These are phyloP conservation scores for Reticulitermes lucifugus DNA, from an alignment of 2,888 invertebrate species.

Conservation along the genomic window DNA sequence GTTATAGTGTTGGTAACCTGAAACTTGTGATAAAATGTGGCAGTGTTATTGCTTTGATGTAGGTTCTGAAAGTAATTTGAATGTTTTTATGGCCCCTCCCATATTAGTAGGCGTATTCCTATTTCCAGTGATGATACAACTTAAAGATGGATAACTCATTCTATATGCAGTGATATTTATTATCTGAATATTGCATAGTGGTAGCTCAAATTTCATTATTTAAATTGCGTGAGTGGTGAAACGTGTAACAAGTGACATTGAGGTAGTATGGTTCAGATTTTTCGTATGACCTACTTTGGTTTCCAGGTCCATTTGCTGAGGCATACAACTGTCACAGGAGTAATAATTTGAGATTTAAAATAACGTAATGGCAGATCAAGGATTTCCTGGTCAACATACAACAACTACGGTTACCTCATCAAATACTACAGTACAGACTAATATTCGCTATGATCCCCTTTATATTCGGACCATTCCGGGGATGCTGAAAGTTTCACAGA, in stretches of 20 bases:
- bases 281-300: constrained; percentile 22
- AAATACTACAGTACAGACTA: constrained; percentile 65
- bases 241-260: background rate
- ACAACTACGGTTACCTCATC: constrained; percentile 80
- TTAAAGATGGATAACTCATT: background rate
- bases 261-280: background rate
- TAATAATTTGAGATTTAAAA: background rate
- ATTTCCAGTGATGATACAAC: constrained; percentile 39
- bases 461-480: constrained; percentile 81
- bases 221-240: background rate
- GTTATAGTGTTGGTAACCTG: too few relatives aligned
- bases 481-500: constrained; percentile 79
- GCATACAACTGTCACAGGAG: background rate
- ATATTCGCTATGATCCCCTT: constrained; percentile 77
- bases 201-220: background rate
- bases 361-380: constrained; percentile 65
- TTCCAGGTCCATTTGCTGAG: background rate
- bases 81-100: constrained; percentile 32
- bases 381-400: constrained; percentile 81
- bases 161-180: background rate
- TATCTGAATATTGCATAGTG: background rate
- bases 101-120: constrained; percentile 43
- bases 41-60: background rate
- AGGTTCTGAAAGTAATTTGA: background rate
- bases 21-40: background rate